Evolutionary conservation across 1,140 invertebrate species (phyloP).

Genomic region (Nixonia krombeini): DNA sequence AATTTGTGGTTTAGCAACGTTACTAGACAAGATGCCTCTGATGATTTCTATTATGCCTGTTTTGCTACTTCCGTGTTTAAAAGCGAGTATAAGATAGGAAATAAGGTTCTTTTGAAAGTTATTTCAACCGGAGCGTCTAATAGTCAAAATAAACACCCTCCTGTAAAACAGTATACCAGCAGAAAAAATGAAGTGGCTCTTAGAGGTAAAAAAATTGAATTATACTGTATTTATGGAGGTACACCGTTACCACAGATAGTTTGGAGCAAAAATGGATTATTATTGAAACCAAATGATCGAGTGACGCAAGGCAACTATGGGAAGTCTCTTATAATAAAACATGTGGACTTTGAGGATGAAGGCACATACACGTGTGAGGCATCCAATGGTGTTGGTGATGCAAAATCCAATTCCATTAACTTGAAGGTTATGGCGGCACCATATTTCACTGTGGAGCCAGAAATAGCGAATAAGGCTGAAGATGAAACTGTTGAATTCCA

Average conservation of each 20-base stretch:
- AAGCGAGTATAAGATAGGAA: conserved; percentile 93
- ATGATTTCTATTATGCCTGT: conserved; percentile 90
- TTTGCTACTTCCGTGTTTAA: conserved; percentile 89
- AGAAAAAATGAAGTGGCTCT: conserved; percentile 88
- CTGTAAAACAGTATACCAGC: conserved; percentile 85
- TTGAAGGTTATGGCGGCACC: conserved; percentile 87
- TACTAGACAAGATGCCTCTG: conserved; percentile 84
- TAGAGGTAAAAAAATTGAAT: conserved; percentile 83
- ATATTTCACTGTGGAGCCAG: conserved; percentile 93
- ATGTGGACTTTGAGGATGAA: conserved; percentile 88
- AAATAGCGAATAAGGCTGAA: conserved; percentile 90
- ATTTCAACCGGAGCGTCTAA: conserved; percentile 81
- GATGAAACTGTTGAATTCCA: conserved; percentile 89
- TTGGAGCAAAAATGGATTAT: conserved; percentile 86
- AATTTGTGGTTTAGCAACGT: conserved; percentile 96
- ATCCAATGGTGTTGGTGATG: conserved; percentile 87
- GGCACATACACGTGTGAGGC: conserved; percentile 92
- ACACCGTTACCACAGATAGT: conserved; percentile 87
- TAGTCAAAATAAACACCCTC: conserved; percentile 82
- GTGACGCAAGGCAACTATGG: conserved; percentile 91
- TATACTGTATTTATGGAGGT: conserved; percentile 93
- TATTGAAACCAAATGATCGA: conserved; percentile 79
- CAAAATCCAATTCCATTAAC: conserved; percentile 87
- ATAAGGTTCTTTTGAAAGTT: conserved; percentile 84
- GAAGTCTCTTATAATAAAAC: conserved; percentile 90